Conservation (phyloP, 2,113 vertebrate species). For the Triplophysa rosa region DNA sequence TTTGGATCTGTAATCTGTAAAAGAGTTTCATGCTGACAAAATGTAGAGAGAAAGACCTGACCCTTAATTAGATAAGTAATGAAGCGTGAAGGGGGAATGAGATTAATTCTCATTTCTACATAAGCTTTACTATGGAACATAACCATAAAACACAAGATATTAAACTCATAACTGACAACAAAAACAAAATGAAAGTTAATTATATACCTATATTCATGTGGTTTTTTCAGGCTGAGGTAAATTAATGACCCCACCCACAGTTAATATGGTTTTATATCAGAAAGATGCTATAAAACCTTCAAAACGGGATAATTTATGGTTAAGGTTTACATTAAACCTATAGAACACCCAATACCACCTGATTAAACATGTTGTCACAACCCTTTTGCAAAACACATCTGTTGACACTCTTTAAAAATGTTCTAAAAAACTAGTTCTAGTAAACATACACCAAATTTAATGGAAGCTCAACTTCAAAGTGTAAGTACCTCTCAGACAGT, state of each 20-base stretch:
- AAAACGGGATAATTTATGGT: background rate
- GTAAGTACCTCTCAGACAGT: background rate
- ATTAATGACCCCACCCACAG: background rate
- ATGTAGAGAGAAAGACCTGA: background rate
- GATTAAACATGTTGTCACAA: background rate
- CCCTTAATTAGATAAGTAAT: background rate
- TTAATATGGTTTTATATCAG: background rate
- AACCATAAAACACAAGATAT: slow-evolving; percentile 26
- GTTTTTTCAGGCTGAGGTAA: background rate
- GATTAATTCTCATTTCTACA: too few species aligned
- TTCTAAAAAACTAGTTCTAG: background rate
- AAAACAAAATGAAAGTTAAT: background rate
- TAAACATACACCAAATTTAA: slow-evolving; percentile 1
- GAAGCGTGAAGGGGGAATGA: background rate
- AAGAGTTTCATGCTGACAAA: too few species aligned
- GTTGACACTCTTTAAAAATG: background rate
- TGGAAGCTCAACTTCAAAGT: slow-evolving; percentile 17
- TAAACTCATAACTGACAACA: slow-evolving; percentile 17
- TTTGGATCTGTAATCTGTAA: background rate
- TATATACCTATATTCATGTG: background rate
- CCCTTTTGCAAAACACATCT: background rate
- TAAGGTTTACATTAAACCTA: background rate
- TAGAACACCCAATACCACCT: background rate
- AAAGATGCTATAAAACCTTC: background rate
- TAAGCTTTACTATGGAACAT: background rate